phyloP scores from a whole-genome alignment of 2,888 invertebrate genomes.

The Mesorhabditis belari region DNA sequence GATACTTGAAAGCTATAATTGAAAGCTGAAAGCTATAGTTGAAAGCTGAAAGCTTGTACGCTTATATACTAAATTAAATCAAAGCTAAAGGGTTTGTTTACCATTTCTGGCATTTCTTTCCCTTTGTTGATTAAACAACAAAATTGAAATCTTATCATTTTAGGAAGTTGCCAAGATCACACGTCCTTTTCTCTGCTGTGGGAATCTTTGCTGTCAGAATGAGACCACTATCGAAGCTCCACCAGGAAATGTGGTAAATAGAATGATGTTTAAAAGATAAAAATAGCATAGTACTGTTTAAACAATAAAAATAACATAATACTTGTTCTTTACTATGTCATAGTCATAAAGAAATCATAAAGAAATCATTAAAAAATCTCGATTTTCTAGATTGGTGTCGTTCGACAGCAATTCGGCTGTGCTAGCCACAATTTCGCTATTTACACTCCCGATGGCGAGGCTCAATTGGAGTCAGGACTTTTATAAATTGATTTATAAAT shows the following conservation, averaged over 20 bases:
- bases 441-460: background rate
- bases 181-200: background rate
- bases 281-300: background rate
- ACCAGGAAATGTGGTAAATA: background rate
- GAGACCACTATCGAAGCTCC: background rate
- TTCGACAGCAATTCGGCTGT: background rate
- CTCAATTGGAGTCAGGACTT: background rate
- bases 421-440: background rate
- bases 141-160: background rate
- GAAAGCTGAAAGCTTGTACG: too few relatives aligned
- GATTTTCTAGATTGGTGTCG: background rate
- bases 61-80: too few relatives aligned
- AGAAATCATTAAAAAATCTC: too few relatives aligned
- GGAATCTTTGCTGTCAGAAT: background rate
- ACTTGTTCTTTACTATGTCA: too few relatives aligned
- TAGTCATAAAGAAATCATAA: too few relatives aligned
- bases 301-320: too few relatives aligned
- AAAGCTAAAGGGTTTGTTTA: too few relatives aligned
- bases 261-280: background rate
- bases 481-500: too few relatives aligned
- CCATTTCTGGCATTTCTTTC: too few relatives aligned
- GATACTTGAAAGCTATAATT: too few relatives aligned
- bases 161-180: background rate
- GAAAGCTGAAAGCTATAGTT: too few relatives aligned
- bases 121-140: too few relatives aligned